Base-by-base conservation (phyloP, 2,888 invertebrate species). In the Nowickia ferox region DNA sequence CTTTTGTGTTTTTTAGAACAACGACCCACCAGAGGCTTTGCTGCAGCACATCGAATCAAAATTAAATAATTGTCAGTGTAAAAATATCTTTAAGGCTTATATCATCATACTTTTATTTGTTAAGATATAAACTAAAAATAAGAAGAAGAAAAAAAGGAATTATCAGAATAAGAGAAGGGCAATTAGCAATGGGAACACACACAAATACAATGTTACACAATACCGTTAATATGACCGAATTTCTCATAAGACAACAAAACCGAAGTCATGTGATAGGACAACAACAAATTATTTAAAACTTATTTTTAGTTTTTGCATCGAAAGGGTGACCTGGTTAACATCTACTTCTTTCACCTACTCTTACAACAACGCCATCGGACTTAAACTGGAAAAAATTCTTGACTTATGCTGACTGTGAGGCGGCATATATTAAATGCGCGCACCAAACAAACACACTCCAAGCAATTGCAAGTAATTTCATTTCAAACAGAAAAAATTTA, bases 241-340 rank as follows among this genome's bases (percentile, higher is more conserved):
- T 48, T 42, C 17, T 38, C 57, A n/a, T 19, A 48, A 40, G 11
- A 48, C n/a, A 72, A 61, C 9, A 51, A 42, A 19, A 17, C 22
- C 10, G 1, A 66, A 77, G 57, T 55, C 46, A 38, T 46, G 40
- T 59, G 42, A 15, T 42, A 77, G 57, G 57, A 17, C 11, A 59
- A 71, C 42, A 71, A 55, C 53, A 74, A 84, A 79, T 79, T 74
- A 69, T 65, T 53, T 63, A 11, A 65, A 61, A 46, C 59, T 63
- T 63, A 46, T 66, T 79, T 77, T 17, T 42, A 17, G 4, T 30
- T 40, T 66, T 66, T 74, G 42, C 71, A 17, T 10, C 44, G 22
- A 72, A 80, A 84, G 81, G 84, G 72, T 84, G 84, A 84, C 84
- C 84, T 74, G 81, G 74, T 77, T 74, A 84, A 77, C 74, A 77